A percentile compares a stretch with the other conserved stretches of the same genome.
Conservation (phyloP, 2,113 vertebrate species). For the Bubo blakistoni region DNA sequence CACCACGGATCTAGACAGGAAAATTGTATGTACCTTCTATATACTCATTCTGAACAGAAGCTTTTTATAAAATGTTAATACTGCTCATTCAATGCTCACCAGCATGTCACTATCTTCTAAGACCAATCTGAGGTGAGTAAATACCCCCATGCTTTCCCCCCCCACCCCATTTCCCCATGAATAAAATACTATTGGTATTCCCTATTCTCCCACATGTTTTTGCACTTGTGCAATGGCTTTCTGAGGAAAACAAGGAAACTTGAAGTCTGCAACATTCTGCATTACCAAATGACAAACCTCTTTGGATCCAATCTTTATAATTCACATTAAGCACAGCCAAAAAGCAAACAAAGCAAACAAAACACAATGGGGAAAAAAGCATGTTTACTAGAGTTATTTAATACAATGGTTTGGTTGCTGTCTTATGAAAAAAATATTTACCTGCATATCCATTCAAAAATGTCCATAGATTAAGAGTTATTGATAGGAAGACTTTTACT, state of each 20-base stretch:
- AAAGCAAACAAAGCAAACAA: background rate
- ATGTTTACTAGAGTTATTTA: background rate
- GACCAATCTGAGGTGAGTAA: background rate
- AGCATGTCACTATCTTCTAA: background rate
- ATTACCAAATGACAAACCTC: background rate
- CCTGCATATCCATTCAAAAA: background rate
- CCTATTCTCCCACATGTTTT: background rate
- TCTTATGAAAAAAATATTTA: background rate
- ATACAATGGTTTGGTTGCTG: background rate
- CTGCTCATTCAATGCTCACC: background rate
- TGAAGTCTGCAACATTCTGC: background rate
- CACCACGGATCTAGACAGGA: background rate
- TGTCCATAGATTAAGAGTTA: background rate
- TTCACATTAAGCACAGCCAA: background rate
- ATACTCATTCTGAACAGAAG: background rate
- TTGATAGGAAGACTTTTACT: background rate
- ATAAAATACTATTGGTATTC: background rate
- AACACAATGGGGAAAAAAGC: background rate
- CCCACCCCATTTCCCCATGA: background rate
- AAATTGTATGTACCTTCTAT: background rate
- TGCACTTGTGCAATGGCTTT: background rate
- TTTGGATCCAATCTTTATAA: background rate
- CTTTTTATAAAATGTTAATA: background rate
- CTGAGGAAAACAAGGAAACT: background rate
- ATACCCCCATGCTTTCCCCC: background rate